Evolutionary conservation across 1,140 invertebrate species (phyloP).

Genomic region (Drosophila subobscura): DNA sequence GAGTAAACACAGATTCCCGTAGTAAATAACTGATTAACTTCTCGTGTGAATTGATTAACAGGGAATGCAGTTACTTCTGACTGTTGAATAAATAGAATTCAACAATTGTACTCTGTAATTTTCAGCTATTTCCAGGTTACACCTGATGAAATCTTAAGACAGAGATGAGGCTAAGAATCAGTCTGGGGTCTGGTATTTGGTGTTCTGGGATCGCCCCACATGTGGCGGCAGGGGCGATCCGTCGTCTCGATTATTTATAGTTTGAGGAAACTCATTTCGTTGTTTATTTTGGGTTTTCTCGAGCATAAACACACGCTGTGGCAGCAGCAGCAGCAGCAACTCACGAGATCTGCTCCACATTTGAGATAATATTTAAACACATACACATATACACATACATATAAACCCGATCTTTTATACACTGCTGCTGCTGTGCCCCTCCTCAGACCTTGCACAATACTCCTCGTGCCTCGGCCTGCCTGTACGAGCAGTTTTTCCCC

Average conservation of each 20-base stretch:
- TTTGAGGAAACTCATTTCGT: slow-evolving; percentile 26
- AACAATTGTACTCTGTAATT: too few relatives aligned
- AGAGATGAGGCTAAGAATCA: too few relatives aligned
- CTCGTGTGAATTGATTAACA: slow-evolving; percentile 25
- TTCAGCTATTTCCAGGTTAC: too few relatives aligned
- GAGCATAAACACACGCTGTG: slow-evolving; percentile 29
- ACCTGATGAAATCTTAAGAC: too few relatives aligned
- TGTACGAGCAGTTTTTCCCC: slow-evolving; percentile 30
- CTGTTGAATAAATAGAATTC: slow-evolving; percentile 14
- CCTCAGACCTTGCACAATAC: slow-evolving; percentile 48
- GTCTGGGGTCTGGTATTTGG: too few relatives aligned
- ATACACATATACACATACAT: slow-evolving; percentile 19
- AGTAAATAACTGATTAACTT: slow-evolving; percentile 47
- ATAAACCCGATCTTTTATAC: slow-evolving; percentile 37
- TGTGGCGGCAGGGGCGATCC: too few relatives aligned
- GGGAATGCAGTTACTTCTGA: slow-evolving; percentile 32
- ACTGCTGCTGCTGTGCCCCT: slow-evolving; percentile 16
- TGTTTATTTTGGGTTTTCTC: slow-evolving; percentile 36
- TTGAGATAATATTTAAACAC: slow-evolving; percentile 42
- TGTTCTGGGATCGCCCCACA: too few relatives aligned
- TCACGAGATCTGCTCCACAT: slow-evolving; percentile 46
- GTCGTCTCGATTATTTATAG: slow-evolving; percentile 35
- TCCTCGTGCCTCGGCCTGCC: slow-evolving; percentile 11
- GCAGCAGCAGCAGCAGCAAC: slow-evolving; percentile 1
- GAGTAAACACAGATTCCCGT: slow-evolving; percentile 29